These are phyloP conservation scores for Carollia perspicillata DNA, from an alignment of 2,113 vertebrate genomes.

Conservation along the genomic window DNA sequence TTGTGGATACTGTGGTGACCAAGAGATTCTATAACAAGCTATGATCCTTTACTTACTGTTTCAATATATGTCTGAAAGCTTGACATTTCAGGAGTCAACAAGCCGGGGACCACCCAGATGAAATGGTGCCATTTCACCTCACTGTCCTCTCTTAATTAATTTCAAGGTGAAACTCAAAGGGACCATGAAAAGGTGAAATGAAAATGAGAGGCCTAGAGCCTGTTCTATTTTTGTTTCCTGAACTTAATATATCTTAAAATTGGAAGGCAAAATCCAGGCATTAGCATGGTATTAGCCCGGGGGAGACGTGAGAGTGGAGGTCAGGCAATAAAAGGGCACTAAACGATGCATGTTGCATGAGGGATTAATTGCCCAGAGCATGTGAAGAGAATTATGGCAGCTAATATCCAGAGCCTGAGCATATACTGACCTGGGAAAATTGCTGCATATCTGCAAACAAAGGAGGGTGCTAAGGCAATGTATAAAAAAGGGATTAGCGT, in stretches of 20 bases:
- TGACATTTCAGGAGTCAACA: neutral
- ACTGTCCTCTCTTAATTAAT: conserved; percentile 39
- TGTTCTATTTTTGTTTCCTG: conserved; percentile 36
- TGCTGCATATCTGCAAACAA: neutral
- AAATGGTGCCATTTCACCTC: neutral
- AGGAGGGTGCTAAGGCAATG: neutral
- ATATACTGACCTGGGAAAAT: neutral
- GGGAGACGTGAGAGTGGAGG: neutral
- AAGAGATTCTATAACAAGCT: neutral
- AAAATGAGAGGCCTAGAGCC: conserved; percentile 32
- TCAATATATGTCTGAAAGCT: neutral
- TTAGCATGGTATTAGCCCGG: neutral
- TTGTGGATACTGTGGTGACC: neutral
- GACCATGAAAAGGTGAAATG: conserved; percentile 12
- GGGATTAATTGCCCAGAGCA: conserved; percentile 49
- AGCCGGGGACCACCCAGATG: neutral
- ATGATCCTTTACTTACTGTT: neutral
- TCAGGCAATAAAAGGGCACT: conserved; percentile 2
- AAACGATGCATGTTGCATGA: conserved; percentile 54
- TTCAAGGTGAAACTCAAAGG: conserved; percentile 53
- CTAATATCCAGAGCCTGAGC: conserved; percentile 31
- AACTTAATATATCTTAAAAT: conserved; percentile 38
- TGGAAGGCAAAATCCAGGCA: conserved; percentile 33
- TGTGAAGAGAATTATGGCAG: conserved; percentile 10
- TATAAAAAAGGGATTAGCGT: neutral